Evolutionary conservation across 2,797 vertebrate genomes (phyloP), one percentile per base, ranked within the genome.

Genomic region (Platyrinchus mystaceus): DNA sequence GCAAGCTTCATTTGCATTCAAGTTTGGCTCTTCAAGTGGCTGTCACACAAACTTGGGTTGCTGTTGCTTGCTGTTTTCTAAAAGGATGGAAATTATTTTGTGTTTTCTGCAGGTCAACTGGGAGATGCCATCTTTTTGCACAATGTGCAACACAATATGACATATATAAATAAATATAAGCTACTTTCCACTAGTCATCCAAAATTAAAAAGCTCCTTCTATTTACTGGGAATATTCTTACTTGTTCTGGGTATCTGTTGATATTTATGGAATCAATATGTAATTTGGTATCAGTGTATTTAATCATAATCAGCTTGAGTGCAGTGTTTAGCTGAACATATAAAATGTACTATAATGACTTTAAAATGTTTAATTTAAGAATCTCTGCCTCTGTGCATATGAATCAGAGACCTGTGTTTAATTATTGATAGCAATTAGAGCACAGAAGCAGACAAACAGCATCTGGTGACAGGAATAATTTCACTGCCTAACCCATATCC

Each of bases 321-420:
- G 84, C 67, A 76, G 63, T 95, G 80, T 97, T 97, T 97, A 97
- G 91, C 88, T 94, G 95, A 97, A 97, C 85, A 63, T 95, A 94
- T 96, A 97, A 98, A 98, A 97, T 96, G 87, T 92, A 92, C 90
- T 88, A 68, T 97, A 98, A 97, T 97, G 95, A 97, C 95, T 97
- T 95, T 94, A 97, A 98, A 98, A 98, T 97, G 96, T 97, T 98
- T 98, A 97, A 98, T 98, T 97, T 97, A 97, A 97, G 95, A 98
- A 97, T 96, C 94, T 91, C 76, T 95, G 96, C 93, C 58, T 97
- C 91, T 93, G n/a, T 97, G 96, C 94, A 89, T 97, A 97, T 97
- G 97, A 98, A 98, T 98, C 96, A 98, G 96, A 97, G 95, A 95
- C 96, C 97, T 96, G 76, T 96, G 95, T 97, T 98, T 97, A 98